A percentile compares a stretch with the other conserved stretches of the same genome.
Evolutionary conservation across 2,113 vertebrate species (phyloP).

Genomic region (Amazona vittata): DNA sequence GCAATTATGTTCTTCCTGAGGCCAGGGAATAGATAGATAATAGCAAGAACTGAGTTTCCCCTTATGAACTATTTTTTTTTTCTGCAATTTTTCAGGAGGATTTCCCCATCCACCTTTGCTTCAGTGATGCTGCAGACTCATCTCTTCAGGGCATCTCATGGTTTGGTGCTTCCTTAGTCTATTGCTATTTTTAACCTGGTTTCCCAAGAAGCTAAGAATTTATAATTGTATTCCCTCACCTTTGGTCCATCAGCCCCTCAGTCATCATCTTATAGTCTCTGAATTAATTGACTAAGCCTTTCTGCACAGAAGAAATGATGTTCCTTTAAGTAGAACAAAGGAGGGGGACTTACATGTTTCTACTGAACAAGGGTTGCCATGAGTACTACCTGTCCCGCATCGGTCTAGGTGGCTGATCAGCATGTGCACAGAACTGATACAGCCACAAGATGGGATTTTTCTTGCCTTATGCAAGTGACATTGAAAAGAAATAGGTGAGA

Average conservation of each 20-base stretch:
- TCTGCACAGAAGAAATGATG: neutral
- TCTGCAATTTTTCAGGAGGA: neutral
- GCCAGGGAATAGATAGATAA: conserved; percentile 23
- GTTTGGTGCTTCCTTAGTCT: neutral
- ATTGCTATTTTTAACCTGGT: neutral
- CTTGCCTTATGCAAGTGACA: neutral
- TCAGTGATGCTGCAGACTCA: neutral
- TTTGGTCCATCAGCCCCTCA: neutral
- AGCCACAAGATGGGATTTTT: neutral
- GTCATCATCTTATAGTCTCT: neutral
- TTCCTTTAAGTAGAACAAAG: neutral
- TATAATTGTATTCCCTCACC: neutral
- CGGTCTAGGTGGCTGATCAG: neutral
- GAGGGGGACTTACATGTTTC: neutral
- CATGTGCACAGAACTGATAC: neutral
- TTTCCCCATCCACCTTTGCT: conserved; percentile 6
- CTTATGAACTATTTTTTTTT: neutral
- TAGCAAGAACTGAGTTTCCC: neutral
- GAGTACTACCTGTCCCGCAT: neutral
- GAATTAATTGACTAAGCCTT: neutral
- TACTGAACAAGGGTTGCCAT: neutral
- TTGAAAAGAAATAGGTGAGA: neutral
- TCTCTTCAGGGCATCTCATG: neutral
- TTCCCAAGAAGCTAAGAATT: neutral
- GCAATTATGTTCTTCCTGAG: conserved; percentile 42